Evolutionary conservation across 2,888 invertebrate genomes (phyloP), one percentile per base, ranked within the genome.

Genomic region (Yponomeuta plumbellus): DNA sequence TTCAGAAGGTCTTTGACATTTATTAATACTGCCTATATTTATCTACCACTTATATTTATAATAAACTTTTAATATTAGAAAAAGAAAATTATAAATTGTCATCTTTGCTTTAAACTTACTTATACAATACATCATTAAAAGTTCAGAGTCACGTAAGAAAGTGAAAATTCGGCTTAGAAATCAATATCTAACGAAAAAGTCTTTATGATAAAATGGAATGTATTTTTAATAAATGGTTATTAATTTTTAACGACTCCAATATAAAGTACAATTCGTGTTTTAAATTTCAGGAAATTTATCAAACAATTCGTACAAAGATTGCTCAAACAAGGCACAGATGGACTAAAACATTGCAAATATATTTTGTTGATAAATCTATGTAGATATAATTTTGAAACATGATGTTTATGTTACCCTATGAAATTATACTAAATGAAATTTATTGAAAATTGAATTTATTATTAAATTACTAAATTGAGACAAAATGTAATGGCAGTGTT

Each of bases 311-410:
- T 65, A 57, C 13, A 39, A 57, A 59, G 69, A 71, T 71, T 75
- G 76, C 76, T 74, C 69, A 79, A 84, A 78, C 75, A 85, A 84
- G 84, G 84, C 84, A 85, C 85, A 77, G 57, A 78, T 75, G 75
- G 78, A 83, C 74, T 71, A 75, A 75, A 74, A 34, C 17, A 13
- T 34, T 4, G 22, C 26, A 17, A 61, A 68, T 71, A 67, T 68
- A 70, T 70, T 67, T 70, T 70, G 67, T 64, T 5, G 1, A 20
- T 58, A 58, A 58, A 22, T 58, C 11, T 58, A 13, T 8, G 11
- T 8, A 52, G 17, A 4, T 17, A 17, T 52, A 17, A 17, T 52
- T 52, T 52, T 13, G 17, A 52, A 17, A 17, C 2, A 52, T 52
- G 17, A 17, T 2, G 13, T 52, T 52, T 3, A 52, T 52, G 10